Base-by-base conservation (phyloP, 1,140 invertebrate species). In the Ylistrum balloti region DNA sequence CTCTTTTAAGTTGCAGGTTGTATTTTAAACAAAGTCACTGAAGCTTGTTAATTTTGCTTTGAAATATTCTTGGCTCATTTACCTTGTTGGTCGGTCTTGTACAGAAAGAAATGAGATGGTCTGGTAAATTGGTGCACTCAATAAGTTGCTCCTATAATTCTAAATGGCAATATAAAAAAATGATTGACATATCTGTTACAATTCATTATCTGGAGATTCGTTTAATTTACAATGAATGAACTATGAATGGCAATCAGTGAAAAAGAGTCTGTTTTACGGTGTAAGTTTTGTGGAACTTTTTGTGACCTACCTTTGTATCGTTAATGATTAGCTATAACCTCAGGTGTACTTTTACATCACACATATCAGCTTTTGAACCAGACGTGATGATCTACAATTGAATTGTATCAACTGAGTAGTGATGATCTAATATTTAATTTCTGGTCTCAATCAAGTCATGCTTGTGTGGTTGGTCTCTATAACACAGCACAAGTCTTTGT, bases 401-500 rank as follows among this genome's bases (percentile, higher is more conserved):
- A 74, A 28, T 74, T 74, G 22, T 74, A 1, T 74, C 22, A 3
- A 28, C 56, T 74, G 22, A 38, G 35, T 45, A 17, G 41, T 7
- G 56, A 74, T 74, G 56, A 74, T 74, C 56, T n/a, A 74, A 74
- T 74, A 28, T 74, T 74, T 74, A 74, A 74, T 74, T 74, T 74
- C 0, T 74, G 13, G 56, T n/a, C 17, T 74, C 17, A 74, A 74
- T 74, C 56, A 74, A 74, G 56, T 22, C 13, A n/a, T 28, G 5
- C 22, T 74, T 74, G 56, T 74, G 56, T 74, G 56, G 56, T 74
- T 74, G 56, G 56, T 74, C n/a, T 74, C 22, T 28, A 28, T 17
- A 74, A 1, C n/a, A 3, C 3, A 28, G 56, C 56, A 74, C n/a
- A 74, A 22, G 56, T 74, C 56, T 74, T 74, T 74, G 56, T 74